Base-by-base conservation (phyloP, 2,113 vertebrate species). In the Seriola dumerili region DNA sequence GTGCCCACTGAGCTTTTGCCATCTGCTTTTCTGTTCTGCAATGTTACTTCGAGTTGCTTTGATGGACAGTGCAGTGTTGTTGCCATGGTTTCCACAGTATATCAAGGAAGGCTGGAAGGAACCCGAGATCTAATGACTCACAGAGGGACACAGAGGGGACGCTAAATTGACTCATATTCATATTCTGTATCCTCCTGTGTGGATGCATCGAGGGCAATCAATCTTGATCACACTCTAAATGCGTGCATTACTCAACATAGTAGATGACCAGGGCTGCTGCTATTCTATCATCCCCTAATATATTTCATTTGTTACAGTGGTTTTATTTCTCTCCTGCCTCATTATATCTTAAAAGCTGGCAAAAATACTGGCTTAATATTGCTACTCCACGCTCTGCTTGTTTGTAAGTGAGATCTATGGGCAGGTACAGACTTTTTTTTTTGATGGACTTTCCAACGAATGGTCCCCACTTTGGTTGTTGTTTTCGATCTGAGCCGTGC, bases 51-150 rank as follows among this genome's bases (percentile, higher is more conserved):
- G 42, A 70, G 66, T 48, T 36, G 52, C 79, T 80, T 55, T 89
- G 89, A 93, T 62, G 72, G 88, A 89, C 81, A 75, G 72, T 36
- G 16, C 62, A 1, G 42, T 50, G 76, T 38, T 55, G 89, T 94
- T 91, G 75, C 91, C 85, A 88, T 90, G 90, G 90, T 88, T 85
- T 85, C 84, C 52, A n/a, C 55, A n/a, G 42, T 73, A 50, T 57
- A 73, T 80, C 62, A 72, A 83, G 40, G 40, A 70, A 80, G 62
- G 80, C 68, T 66, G 14, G 68, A 74, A 68, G 59, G 64, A 82
- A 59, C 19, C 29, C 23, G 0, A 76, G 66, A 69, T 13, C 68
- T 76, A 87, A 88, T 86, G 73, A 85, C 83, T 90, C 85, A 81
- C 85, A 81, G 81, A 88, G 70, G 78, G 84, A 89, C 89, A 83